Evolutionary conservation across 2,797 vertebrate species (phyloP).

Genomic region (Acipenser oxyrinchus): DNA sequence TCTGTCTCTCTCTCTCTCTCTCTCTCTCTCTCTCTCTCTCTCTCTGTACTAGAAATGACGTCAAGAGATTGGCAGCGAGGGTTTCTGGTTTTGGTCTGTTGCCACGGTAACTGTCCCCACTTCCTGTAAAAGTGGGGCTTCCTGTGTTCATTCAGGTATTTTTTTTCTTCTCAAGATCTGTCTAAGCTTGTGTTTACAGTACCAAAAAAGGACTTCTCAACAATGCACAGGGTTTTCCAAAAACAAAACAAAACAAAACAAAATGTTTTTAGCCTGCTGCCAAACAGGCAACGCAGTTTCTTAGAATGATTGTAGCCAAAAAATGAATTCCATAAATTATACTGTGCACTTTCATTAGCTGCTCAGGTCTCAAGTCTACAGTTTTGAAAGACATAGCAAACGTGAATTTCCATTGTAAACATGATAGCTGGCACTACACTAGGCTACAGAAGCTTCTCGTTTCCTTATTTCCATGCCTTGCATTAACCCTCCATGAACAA

Average conservation of each 20-base stretch:
- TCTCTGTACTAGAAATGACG: conserved; percentile 61
- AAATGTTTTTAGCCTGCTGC: background rate
- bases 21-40: conserved; percentile 22
- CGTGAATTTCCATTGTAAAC: no score
- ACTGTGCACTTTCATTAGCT: no score
- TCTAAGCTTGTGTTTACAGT: conserved; percentile 56
- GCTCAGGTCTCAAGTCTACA: no score
- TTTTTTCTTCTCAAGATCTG: conserved; percentile 26
- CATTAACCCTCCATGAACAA: no score
- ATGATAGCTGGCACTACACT: no score
- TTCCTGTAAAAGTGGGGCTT: conserved; percentile 67
- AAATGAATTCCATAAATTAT: no score
- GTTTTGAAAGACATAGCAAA: no score
- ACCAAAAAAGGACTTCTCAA: conserved; percentile 62
- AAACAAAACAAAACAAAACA: conserved; percentile 20
- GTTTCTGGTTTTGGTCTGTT: conserved; percentile 62
- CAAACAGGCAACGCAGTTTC: no score
- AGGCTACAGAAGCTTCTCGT: no score
- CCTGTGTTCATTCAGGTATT: conserved; percentile 70
- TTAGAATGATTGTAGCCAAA: no score
- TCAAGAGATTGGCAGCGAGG: conserved; percentile 53
- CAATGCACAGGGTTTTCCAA: conserved; percentile 51
- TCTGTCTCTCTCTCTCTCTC: conserved; percentile 42
- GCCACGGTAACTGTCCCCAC: conserved; percentile 67
- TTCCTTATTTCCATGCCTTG: no score